phyloP scores from a whole-genome alignment of 2,888 invertebrate genomes.

The Nudaria mundana region DNA sequence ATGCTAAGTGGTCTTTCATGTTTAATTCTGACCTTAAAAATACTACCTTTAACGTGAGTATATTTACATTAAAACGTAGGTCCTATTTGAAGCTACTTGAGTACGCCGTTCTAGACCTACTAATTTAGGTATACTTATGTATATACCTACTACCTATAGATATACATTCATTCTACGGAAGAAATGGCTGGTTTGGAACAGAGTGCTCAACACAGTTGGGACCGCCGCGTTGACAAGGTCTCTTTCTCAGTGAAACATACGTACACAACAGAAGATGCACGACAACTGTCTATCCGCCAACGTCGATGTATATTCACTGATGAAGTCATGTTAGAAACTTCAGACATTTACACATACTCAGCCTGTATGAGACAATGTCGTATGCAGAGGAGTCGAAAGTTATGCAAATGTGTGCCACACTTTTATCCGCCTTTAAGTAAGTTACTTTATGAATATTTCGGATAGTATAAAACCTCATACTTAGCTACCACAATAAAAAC shows the following conservation, averaged over 20 bases:
- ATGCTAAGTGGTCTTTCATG: constrained; percentile 83
- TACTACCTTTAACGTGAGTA: constrained; percentile 66
- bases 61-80: not conserved
- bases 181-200: constrained; percentile 86
- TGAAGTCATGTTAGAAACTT: constrained; percentile 83
- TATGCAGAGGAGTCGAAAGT: constrained; percentile 82
- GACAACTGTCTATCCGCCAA: constrained; percentile 84
- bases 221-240: constrained; percentile 80
- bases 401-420: constrained; percentile 87
- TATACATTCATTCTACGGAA: constrained; percentile 85
- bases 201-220: constrained; percentile 87
- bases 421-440: constrained; percentile 84
- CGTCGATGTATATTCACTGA: constrained; percentile 87
- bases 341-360: constrained; percentile 84
- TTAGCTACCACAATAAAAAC: too few relatives aligned
- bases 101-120: too few relatives aligned
- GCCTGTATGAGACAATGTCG: constrained; percentile 88
- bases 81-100: not conserved
- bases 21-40: constrained; percentile 76
- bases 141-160: too few relatives aligned
- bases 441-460: constrained; percentile 25
- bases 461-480: too few relatives aligned
- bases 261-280: constrained; percentile 87
- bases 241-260: constrained; percentile 88
- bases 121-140: too few relatives aligned